Evolutionary conservation across 2,113 vertebrate genomes (phyloP).

Genomic region (Pachypanchax playfairii): DNA sequence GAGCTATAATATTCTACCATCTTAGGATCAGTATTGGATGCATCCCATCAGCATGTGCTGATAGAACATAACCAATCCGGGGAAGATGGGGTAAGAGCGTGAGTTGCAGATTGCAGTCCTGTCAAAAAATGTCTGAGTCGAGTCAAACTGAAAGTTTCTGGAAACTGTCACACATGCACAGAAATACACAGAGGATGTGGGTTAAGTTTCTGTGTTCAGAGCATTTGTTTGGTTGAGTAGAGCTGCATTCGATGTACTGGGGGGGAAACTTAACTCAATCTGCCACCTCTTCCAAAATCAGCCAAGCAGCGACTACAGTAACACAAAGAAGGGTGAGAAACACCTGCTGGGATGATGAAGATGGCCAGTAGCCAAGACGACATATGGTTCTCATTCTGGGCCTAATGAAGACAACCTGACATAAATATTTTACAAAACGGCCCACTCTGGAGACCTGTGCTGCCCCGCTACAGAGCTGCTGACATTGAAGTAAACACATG

Average conservation of each 20-base stretch:
- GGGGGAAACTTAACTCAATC: constrained; percentile 59
- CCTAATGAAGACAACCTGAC: constrained; percentile 74
- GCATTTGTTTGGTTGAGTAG: constrained; percentile 33
- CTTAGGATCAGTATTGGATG: constrained; percentile 27
- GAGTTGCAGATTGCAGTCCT: constrained; percentile 18
- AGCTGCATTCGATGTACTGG: constrained; percentile 39
- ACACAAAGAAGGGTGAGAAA: constrained; percentile 61
- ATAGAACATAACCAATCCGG: constrained; percentile 8
- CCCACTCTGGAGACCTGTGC: constrained; percentile 26
- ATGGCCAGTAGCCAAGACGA: constrained; percentile 67
- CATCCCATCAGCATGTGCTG: constrained; percentile 28
- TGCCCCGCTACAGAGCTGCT: constrained; percentile 24
- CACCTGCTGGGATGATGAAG: constrained; percentile 72
- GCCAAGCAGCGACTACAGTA: constrained; percentile 40
- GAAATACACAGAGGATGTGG: background rate
- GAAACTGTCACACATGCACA: background rate
- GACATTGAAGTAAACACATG: constrained; percentile 53
- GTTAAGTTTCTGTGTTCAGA: constrained; percentile 10
- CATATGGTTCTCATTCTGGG: constrained; percentile 70
- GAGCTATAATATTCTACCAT: constrained; percentile 8
- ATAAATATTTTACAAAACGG: constrained; percentile 67
- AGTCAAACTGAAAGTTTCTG: constrained; percentile 1
- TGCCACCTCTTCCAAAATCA: constrained; percentile 58
- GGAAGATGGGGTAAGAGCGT: constrained; percentile 33
- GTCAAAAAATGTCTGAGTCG: constrained; percentile 25